Conservation (phyloP, 2,113 vertebrate species). For the Pachycephala philippinensis region DNA sequence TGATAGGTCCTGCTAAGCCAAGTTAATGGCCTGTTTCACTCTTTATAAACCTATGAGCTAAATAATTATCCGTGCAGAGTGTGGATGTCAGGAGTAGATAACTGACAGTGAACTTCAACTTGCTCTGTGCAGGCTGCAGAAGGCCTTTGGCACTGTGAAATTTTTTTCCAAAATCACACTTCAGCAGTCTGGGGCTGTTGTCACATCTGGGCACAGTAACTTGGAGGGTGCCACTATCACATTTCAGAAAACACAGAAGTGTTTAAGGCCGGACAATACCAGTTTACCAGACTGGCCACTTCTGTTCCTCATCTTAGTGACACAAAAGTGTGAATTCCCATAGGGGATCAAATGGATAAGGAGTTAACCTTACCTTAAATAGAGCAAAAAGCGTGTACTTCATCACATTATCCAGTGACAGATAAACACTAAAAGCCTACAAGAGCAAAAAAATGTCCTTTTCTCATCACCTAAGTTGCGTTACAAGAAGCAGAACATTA, state of each 20-base stretch:
- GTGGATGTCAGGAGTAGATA: not conserved
- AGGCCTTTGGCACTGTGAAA: not conserved
- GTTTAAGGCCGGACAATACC: not conserved
- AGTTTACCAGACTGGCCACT: not conserved
- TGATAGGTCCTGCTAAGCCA: rapidly evolving
- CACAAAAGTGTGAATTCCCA: not conserved
- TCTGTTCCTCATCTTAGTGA: not conserved
- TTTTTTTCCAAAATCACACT: not conserved
- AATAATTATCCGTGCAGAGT: not conserved
- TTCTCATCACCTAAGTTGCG: not conserved
- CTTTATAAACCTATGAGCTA: not conserved
- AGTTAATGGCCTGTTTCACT: not conserved
- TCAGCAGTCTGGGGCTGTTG: not conserved
- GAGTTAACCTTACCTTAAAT: not conserved
- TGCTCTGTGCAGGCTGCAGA: rapidly evolving
- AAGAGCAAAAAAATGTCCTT: not conserved
- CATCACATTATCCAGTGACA: not conserved
- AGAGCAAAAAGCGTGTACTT: not conserved
- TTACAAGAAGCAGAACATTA: not conserved
- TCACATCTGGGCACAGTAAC: not conserved
- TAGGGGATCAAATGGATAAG: not conserved
- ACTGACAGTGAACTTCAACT: not conserved
- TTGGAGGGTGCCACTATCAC: not conserved
- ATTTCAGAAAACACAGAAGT: not conserved
- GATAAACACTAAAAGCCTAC: not conserved